Conservation (phyloP, 2,113 vertebrate genomes). For the Muntiacus muntjak region DNA sequence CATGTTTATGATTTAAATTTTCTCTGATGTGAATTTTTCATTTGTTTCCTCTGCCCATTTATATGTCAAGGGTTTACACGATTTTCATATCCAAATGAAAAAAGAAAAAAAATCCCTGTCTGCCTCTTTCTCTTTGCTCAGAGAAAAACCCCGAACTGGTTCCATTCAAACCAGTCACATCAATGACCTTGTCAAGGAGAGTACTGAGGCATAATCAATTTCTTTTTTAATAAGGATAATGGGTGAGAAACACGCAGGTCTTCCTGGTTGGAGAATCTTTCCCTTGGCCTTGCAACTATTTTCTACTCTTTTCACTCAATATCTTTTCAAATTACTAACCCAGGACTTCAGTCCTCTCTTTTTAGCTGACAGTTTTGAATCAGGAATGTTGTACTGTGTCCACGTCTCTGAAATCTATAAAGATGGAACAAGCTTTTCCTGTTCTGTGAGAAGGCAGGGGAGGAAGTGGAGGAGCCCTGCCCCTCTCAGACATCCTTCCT, state of each 20-base stretch:
- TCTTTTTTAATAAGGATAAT: conserved; percentile 28
- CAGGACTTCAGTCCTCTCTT: background rate
- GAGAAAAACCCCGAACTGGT: background rate
- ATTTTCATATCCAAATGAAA: background rate
- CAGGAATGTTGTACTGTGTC: conserved; percentile 23
- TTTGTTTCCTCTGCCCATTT: background rate
- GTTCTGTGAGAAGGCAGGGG: background rate
- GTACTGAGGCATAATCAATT: background rate
- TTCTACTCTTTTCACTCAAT: background rate
- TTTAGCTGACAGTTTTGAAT: conserved; percentile 49
- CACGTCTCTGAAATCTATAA: conserved; percentile 44
- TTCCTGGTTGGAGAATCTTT: background rate
- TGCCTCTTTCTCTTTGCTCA: background rate
- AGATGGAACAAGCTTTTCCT: conserved; percentile 36
- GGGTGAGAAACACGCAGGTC: background rate
- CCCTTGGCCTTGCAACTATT: background rate
- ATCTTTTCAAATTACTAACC: conserved; percentile 50
- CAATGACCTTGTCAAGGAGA: background rate
- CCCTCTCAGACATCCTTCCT: background rate
- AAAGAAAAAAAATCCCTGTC: background rate
- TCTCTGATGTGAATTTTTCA: background rate
- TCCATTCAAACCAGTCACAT: background rate
- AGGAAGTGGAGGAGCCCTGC: background rate
- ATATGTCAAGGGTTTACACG: background rate
- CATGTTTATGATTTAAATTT: background rate